phyloP scores from a whole-genome alignment of 2,888 invertebrate species.

The Phyto melanocephala region DNA sequence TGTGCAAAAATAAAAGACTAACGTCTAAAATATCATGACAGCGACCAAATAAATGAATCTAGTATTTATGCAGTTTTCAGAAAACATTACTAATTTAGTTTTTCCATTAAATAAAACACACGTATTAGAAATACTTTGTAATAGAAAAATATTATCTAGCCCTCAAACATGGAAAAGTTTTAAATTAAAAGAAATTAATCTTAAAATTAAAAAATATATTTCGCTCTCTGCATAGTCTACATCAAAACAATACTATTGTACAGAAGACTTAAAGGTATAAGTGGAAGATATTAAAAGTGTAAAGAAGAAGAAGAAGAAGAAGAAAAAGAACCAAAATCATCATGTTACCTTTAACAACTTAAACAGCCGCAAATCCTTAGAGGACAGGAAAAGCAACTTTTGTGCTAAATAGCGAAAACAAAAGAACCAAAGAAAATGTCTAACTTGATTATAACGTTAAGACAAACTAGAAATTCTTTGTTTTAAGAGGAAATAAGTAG shows the following conservation, averaged over 20 bases:
- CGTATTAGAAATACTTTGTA: too few relatives aligned
- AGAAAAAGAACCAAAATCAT: background rate
- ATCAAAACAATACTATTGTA: background rate
- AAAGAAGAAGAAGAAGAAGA: background rate
- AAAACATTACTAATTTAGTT: too few relatives aligned
- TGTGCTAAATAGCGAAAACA: conserved; percentile 11
- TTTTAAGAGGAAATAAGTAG: background rate
- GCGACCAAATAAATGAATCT: too few relatives aligned
- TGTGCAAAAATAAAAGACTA: too few relatives aligned
- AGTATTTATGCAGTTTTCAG: too few relatives aligned
- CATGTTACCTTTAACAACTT: conserved; percentile 30
- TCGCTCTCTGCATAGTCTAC: background rate
- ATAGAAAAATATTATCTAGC: too few relatives aligned
- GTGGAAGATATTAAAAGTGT: background rate
- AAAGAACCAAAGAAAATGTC: background rate
- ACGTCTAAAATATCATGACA: too few relatives aligned
- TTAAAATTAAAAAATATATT: background rate
- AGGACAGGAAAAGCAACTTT: conserved; percentile 36
- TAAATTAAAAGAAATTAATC: too few relatives aligned
- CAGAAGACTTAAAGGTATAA: background rate
- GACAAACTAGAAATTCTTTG: background rate
- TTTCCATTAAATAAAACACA: too few relatives aligned
- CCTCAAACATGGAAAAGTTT: too few relatives aligned
- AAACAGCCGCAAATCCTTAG: conserved; percentile 27
- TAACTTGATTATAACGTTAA: background rate